These are phyloP conservation scores for Penaeus monodon DNA, from an alignment of 2,888 invertebrate genomes.

Conservation along the genomic window DNA sequence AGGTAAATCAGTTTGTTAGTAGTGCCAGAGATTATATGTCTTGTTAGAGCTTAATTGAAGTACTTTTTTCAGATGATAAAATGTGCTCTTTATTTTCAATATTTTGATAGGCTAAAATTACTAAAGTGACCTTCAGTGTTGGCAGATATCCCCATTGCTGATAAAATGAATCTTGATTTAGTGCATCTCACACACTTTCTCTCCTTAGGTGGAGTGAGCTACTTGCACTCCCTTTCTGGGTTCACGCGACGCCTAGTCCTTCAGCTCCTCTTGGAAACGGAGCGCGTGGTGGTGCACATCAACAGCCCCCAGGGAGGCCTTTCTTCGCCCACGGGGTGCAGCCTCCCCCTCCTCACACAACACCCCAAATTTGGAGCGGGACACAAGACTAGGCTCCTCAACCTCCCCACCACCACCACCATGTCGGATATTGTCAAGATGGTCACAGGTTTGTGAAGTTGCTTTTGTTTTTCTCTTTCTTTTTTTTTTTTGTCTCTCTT, in stretches of 20 bases:
- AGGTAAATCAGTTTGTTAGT: too few species aligned
- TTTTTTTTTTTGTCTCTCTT: too few species aligned
- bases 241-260: constrained; percentile 88
- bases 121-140: too few species aligned
- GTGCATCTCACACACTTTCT: neutral
- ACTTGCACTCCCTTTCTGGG: constrained; percentile 76
- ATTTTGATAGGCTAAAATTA: too few species aligned
- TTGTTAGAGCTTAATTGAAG: too few species aligned
- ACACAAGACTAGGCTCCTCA: constrained; percentile 80
- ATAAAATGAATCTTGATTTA: neutral
- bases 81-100: too few species aligned
- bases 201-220: constrained; percentile 58
- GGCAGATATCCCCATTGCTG: too few species aligned
- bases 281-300: constrained; percentile 84
- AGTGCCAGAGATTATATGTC: too few species aligned
- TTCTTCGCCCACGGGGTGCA: constrained; percentile 52
- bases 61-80: too few species aligned
- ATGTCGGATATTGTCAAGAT: constrained; percentile 80
- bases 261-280: constrained; percentile 87
- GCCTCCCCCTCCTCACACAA: constrained; percentile 65
- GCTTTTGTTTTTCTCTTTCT: too few species aligned
- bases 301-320: constrained; percentile 67
- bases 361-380: constrained; percentile 83
- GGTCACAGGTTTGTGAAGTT: constrained; percentile 70
- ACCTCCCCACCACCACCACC: constrained; percentile 82